These are phyloP conservation scores for Thalassophryne amazonica DNA, from an alignment of 2,797 vertebrate species.

Conservation along the genomic window DNA sequence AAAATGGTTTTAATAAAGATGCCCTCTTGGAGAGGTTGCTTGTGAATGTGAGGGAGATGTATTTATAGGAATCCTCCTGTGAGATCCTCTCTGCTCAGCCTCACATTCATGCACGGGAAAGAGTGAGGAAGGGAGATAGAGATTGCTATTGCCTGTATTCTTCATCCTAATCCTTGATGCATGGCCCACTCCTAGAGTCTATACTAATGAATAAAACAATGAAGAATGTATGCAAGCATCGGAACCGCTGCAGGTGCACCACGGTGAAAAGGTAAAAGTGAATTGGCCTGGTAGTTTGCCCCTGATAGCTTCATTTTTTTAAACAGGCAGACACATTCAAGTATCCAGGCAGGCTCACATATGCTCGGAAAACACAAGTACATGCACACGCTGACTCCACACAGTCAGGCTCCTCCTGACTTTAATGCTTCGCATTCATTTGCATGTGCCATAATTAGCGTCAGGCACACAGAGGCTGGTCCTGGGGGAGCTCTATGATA, in stretches of 20 bases:
- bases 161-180: constrained; percentile 64
- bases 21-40: constrained; percentile 69
- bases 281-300: constrained; percentile 22
- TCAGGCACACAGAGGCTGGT: constrained; percentile 85
- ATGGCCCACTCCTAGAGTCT: constrained; percentile 28
- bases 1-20: constrained; percentile 78
- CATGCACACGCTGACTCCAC: constrained; percentile 26
- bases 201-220: constrained; percentile 68
- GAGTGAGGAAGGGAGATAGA: constrained; percentile 10
- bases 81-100: constrained; percentile 52
- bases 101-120: constrained; percentile 48
- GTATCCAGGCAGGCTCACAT: constrained; percentile 23
- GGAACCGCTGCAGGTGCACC: constrained; percentile 46
- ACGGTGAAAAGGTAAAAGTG: constrained; percentile 34
- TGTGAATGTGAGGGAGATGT: constrained; percentile 71
- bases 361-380: background rate
- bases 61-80: constrained; percentile 75
- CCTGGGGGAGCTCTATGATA: constrained; percentile 90
- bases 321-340: constrained; percentile 9
- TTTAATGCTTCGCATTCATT: constrained; percentile 82
- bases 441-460: constrained; percentile 95
- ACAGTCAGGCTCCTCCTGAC: constrained; percentile 60
- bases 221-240: constrained; percentile 52
- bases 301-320: constrained; percentile 4
- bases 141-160: constrained; percentile 40